phyloP scores from a whole-genome alignment of 2,797 vertebrate genomes.

The Hemitrygon akajei region DNA sequence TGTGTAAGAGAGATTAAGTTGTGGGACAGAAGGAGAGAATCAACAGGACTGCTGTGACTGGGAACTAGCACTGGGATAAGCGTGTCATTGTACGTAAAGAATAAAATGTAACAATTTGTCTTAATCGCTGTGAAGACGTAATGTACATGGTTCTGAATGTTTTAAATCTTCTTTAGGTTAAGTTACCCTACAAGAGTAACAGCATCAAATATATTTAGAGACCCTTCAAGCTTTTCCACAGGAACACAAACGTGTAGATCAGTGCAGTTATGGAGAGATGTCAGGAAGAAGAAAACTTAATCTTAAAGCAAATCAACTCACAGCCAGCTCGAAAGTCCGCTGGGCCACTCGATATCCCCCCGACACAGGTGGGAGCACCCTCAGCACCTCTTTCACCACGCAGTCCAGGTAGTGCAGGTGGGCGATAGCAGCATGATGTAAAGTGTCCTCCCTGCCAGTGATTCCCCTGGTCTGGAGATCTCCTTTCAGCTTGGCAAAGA shows the following conservation, averaged over 20 bases:
- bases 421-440: conserved; percentile 74
- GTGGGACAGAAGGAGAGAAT: too few species aligned
- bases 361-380: conserved; percentile 86
- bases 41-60: too few species aligned
- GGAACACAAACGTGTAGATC: neutral
- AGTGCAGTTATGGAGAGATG: neutral
- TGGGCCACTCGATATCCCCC: conserved; percentile 90
- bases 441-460: conserved; percentile 76
- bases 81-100: neutral
- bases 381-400: conserved; percentile 92
- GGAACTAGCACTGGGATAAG: too few species aligned
- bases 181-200: neutral
- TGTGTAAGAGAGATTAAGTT: too few species aligned
- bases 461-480: conserved; percentile 77
- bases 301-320: conserved; percentile 56
- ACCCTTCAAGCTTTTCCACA: neutral
- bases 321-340: conserved; percentile 93
- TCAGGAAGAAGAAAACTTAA: neutral
- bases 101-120: neutral
- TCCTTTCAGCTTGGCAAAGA: conserved; percentile 82
- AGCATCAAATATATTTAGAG: neutral
- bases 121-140: neutral
- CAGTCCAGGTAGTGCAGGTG: conserved; percentile 89
- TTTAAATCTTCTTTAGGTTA: neutral
- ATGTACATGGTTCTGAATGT: neutral